Evolutionary conservation across 1,140 invertebrate genomes (phyloP).

Genomic region (Drosophila sulfurigaster): DNA sequence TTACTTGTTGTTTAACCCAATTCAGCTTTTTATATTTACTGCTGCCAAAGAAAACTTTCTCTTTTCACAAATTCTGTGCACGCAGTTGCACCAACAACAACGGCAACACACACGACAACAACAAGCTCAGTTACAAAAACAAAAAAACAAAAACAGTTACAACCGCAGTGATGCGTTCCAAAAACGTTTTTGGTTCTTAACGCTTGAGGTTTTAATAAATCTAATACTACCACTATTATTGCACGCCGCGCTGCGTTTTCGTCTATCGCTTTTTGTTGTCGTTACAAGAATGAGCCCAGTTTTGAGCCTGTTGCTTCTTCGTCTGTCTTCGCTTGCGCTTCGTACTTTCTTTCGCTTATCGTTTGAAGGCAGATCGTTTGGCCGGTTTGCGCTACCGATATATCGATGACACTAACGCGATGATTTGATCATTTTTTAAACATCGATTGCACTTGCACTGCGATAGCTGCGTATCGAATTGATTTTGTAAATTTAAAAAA

Average conservation of each 20-base stretch:
- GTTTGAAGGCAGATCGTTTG: conserved; percentile 29
- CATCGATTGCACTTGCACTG: no score
- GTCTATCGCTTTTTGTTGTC: conserved; percentile 17
- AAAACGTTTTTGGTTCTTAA: conserved; percentile 36
- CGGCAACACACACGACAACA: conserved; percentile 7
- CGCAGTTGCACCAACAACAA: conserved; percentile 52
- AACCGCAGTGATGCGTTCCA: conserved; percentile 36
- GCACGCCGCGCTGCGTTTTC: neutral
- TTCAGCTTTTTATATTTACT: conserved; percentile 2
- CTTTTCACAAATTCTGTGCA: conserved; percentile 80
- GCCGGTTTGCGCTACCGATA: conserved; percentile 1
- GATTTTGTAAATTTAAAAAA: no score
- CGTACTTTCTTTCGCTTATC: conserved; percentile 22
- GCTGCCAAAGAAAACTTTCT: conserved; percentile 60
- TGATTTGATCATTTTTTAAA: no score
- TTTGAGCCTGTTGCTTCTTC: conserved; percentile 24
- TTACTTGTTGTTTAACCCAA: conserved; percentile 19
- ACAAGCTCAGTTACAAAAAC: conserved; percentile 2
- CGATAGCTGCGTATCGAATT: no score
- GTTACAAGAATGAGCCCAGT: conserved; percentile 12
- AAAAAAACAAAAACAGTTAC: conserved; percentile 16
- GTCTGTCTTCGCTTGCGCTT: neutral
- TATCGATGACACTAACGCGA: neutral
- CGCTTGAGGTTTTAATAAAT: neutral
- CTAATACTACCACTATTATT: neutral